phyloP scores from a whole-genome alignment of 1,140 invertebrate species.

The Drosophila mayri region DNA sequence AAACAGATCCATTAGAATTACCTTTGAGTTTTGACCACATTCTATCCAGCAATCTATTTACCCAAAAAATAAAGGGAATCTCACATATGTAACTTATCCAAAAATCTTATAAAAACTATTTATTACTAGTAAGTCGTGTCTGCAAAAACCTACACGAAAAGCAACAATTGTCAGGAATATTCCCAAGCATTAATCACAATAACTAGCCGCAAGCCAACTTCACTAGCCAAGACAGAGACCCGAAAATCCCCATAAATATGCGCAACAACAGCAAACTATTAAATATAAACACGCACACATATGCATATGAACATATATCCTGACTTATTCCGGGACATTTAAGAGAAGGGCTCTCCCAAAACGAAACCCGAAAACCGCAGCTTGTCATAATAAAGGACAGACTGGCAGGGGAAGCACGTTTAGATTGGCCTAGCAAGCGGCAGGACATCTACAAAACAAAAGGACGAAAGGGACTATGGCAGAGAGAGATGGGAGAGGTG shows the following conservation, averaged over 20 bases:
- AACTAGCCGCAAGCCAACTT: slow-evolving; percentile 34
- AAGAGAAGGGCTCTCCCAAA: slow-evolving; percentile 31
- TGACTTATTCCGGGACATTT: slow-evolving; percentile 61
- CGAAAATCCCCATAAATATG: slow-evolving; percentile 64
- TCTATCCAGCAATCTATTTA: background rate
- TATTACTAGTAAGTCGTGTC: slow-evolving; percentile 3
- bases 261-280: slow-evolving; percentile 72
- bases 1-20: too few species aligned
- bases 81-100: too few species aligned
- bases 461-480: slow-evolving; percentile 32
- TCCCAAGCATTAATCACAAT: slow-evolving; percentile 64
- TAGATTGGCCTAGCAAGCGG: slow-evolving; percentile 59
- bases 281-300: slow-evolving; percentile 62
- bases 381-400: slow-evolving; percentile 78
- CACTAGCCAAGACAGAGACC: slow-evolving; percentile 5
- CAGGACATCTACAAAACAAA: slow-evolving; percentile 60
- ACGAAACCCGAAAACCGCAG: slow-evolving; percentile 60
- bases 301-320: slow-evolving; percentile 35
- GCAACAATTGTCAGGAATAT: slow-evolving; percentile 71
- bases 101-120: slow-evolving; percentile 1
- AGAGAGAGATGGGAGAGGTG: slow-evolving; percentile 8
- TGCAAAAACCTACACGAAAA: slow-evolving; percentile 24
- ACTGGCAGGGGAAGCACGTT: slow-evolving; percentile 51
- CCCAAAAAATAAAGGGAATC: background rate
- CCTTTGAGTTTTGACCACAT: background rate